Base-by-base conservation (phyloP, 2,113 vertebrate species). In the Hyperopisus bebe region DNA sequence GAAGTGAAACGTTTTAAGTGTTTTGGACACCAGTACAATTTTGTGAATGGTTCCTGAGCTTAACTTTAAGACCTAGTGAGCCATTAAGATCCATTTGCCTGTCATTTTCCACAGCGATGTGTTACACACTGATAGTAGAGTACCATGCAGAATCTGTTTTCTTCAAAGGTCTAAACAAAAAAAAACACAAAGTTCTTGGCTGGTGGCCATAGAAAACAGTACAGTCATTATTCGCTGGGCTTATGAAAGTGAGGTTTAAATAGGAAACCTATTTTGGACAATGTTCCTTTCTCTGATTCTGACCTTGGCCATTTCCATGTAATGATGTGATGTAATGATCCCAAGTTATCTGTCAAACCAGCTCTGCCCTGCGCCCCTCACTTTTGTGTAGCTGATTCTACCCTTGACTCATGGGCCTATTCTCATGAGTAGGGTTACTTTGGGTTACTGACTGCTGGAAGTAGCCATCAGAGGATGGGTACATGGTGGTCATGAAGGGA, bases 111-210 rank as follows among this genome's bases (percentile, higher is more conserved):
- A 85, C 89, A 85, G 86, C 92, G 91, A 94, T 92, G 92, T 84
- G 89, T 94, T 90, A 92, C 88, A 92, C 93, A 92, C 91, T 90
- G 86, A 92, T 92, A 89, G 91, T 93, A 93, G 93, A 95, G 91
- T 94, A 93, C 91, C 89, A 90, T 92, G 91, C 92, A 91, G 88
- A 93, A 48, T 90, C 87, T 92, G 92, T 92, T 91, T 93, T 74
- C 90, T 90, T 91, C 86, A 89, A 89, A 91, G 15, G 15, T 27
- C n/a, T 0, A 95, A 17, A 77, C 44, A 80, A 80, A 53, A 51
- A 10, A 24, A 44, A 82, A 82, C 93, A 93, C 90, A 93, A 93
- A 94, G 93, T 93, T 90, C 87, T 94, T 96, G 95, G 95, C 92
- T 0, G 62, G 86, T 2, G 13, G 91, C 95, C 94, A 94, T 89